phyloP scores from a whole-genome alignment of 2,797 vertebrate genomes.

The Chelon auratus region DNA sequence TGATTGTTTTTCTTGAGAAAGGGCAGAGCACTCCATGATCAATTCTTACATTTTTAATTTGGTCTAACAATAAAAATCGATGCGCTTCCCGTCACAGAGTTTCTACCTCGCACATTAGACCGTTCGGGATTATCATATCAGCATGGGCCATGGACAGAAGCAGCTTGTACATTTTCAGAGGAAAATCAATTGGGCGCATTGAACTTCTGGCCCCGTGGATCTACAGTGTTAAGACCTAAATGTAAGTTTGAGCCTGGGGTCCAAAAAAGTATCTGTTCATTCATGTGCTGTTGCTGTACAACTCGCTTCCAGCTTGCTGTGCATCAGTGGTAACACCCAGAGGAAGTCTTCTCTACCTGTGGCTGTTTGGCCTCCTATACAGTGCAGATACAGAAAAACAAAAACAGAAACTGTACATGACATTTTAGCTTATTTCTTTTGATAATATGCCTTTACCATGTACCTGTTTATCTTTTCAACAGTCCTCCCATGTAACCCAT shows the following conservation, averaged over 20 bases:
- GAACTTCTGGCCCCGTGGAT: slow-evolving; percentile 47
- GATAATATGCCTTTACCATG: not conserved
- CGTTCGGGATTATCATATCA: slow-evolving; percentile 50
- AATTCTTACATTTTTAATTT: slow-evolving; percentile 40
- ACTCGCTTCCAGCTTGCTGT: not conserved
- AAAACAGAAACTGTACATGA: not conserved
- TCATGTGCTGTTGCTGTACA: not conserved
- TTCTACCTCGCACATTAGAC: slow-evolving; percentile 32
- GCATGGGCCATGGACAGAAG: slow-evolving; percentile 30
- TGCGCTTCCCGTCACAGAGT: slow-evolving; percentile 39
- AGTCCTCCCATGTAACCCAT: slow-evolving; percentile 17
- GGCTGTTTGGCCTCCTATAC: slow-evolving; percentile 2
- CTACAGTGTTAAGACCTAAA: slow-evolving; percentile 24
- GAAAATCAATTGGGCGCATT: slow-evolving; percentile 52
- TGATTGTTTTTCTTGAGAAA: slow-evolving; percentile 21
- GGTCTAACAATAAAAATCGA: slow-evolving; percentile 42
- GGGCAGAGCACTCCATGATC: slow-evolving; percentile 23
- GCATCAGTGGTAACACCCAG: slow-evolving; percentile 17
- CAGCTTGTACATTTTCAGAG: slow-evolving; percentile 41
- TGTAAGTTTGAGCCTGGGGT: slow-evolving; percentile 23
- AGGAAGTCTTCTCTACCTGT: slow-evolving; percentile 23
- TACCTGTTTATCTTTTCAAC: slow-evolving; percentile 21
- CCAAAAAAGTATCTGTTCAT: slow-evolving; percentile 8
- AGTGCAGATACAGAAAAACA: not conserved
- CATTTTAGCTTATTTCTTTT: slow-evolving; percentile 6